Conservation (phyloP, 2,888 invertebrate species). For the Protophormia terraenovae region DNA sequence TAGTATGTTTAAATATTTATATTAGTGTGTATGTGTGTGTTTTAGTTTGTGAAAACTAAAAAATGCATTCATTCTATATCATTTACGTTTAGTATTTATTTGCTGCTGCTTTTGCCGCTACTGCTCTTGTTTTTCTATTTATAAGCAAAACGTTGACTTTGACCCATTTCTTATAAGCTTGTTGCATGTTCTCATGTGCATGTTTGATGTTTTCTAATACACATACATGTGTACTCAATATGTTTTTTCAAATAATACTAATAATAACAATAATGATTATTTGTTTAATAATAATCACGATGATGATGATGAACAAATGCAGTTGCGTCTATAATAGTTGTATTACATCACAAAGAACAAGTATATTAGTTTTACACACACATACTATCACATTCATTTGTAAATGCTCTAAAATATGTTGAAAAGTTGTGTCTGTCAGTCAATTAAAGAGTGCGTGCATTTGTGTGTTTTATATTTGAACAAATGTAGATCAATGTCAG, state of each 20-base stretch:
- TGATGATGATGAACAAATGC: conserved; percentile 44
- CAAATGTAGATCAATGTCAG: conserved; percentile 65
- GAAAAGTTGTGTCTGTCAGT: conserved; percentile 19
- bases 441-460: conserved; percentile 47
- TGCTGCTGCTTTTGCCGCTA: conserved; percentile 45
- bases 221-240: neutral
- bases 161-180: conserved; percentile 74
- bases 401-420: neutral
- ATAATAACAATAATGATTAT: conserved; percentile 23
- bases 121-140: conserved; percentile 59
- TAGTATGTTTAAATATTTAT: conserved; percentile 23
- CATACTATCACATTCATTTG: neutral
- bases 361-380: conserved; percentile 27
- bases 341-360: conserved; percentile 39
- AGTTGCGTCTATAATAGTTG: conserved; percentile 31
- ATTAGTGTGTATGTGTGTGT: neutral
- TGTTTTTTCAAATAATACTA: conserved; percentile 17
- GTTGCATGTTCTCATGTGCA: conserved; percentile 67
- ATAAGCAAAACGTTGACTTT: conserved; percentile 74
- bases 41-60: conserved; percentile 42
- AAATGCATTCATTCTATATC: conserved; percentile 63
- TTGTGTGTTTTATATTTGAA: conserved; percentile 16
- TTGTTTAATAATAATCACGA: neutral
- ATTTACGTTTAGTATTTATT: conserved; percentile 52
- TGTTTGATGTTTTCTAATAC: conserved; percentile 17